Evolutionary conservation across 1,140 invertebrate genomes (phyloP), one percentile per base, ranked within the genome.

Genomic region (Brachionus sp.): DNA sequence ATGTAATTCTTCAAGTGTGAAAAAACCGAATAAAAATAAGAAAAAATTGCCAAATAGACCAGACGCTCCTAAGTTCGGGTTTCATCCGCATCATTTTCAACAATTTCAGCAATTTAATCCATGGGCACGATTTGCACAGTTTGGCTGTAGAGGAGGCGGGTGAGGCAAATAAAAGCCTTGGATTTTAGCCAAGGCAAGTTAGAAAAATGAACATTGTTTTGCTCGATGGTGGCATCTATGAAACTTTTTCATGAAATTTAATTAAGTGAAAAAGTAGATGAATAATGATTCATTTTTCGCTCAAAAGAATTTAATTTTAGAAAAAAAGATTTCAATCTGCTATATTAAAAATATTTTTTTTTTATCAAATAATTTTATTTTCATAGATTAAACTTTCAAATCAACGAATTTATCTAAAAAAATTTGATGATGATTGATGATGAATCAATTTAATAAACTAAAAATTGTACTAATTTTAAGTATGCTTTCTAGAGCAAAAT

Each of bases 211-310:
- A 19, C 23, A 13, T 46, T 46, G 23, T 35, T 46, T 46, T 75
- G 19, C 29, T 25, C 23, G 16, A 9, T 5, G 10, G n/a, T 2
- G 7, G 37, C 7, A 70, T 37, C 19, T 37, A 75, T 75, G 70
- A 75, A 13, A 46, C 39, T 23, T 25, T 75, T 75, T 46, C 70
- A 75, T 75, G 6, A 75, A 75, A 75, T 75, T 75, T 75, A 46
- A 75, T 75, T 75, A 75, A 75, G 39, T 75, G 70, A 46, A 46
- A 25, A 19, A 70, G 29, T 70, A 16, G 66, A 70, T 70, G 2
- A 70, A 39, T 70, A 19, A 16, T 39, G 13, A 39, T 9, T 39
- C 33, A 70, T 70, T 70, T 70, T 70, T 70, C 64, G 6, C 19
- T 9, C 19, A 5, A 7, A 23, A 57, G 6, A n/a, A 50, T 13